Percentiles rank a stretch among this genome's conserved stretches.
These are phyloP conservation scores for Anorthoa munda DNA, from an alignment of 2,888 invertebrate genomes.

Conservation along the genomic window DNA sequence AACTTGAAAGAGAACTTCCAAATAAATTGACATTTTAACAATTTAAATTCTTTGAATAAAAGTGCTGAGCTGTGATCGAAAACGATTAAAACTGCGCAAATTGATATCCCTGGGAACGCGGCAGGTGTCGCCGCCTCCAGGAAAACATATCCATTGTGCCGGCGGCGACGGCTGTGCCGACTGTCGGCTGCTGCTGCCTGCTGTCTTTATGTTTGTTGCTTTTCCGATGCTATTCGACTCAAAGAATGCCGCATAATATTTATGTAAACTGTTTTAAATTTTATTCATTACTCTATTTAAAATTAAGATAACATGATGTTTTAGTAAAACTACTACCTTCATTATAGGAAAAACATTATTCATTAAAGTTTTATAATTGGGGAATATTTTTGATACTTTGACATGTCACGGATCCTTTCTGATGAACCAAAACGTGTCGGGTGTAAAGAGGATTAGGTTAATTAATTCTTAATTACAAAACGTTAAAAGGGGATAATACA, in stretches of 20 bases:
- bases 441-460: slow-evolving; percentile 59
- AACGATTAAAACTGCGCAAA: slow-evolving; percentile 84
- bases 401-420: slow-evolving; percentile 33
- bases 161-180: slow-evolving; percentile 9
- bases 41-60: slow-evolving; percentile 73
- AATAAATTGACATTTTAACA: slow-evolving; percentile 66
- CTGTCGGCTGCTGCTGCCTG: slow-evolving; percentile 12
- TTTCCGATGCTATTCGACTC: slow-evolving; percentile 7
- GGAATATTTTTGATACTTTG: slow-evolving; percentile 8
- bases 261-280: background rate
- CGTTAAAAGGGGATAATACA: slow-evolving; percentile 41
- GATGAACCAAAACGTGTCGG: slow-evolving; percentile 39
- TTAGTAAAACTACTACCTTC: background rate
- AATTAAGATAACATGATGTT: background rate
- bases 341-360: background rate
- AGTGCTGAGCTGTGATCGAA: slow-evolving; percentile 75
- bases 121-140: slow-evolving; percentile 77
- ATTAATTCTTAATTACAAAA: slow-evolving; percentile 62
- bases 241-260: background rate
- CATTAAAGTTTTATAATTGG: background rate
- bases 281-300: background rate
- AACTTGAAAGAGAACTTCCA: slow-evolving; percentile 6
- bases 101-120: slow-evolving; percentile 84
- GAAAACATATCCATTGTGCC: slow-evolving; percentile 69
- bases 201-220: slow-evolving; percentile 6